Percentiles rank a stretch among this genome's conserved stretches.
phyloP scores from a whole-genome alignment of 2,797 vertebrate genomes.

The Lithobates sylvaticus region DNA sequence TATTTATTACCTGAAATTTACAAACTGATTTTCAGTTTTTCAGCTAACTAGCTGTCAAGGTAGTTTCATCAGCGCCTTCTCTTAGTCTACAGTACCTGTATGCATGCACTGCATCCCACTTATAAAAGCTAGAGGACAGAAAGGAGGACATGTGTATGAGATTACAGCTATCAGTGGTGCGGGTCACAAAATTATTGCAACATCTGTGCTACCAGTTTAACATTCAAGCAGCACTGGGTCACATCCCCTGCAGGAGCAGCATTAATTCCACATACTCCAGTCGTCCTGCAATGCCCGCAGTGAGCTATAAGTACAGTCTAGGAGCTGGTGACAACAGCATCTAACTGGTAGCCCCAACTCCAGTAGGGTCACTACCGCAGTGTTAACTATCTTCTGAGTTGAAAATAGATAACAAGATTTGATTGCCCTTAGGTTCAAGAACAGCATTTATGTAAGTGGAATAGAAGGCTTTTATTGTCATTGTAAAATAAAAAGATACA shows the following conservation, averaged over 20 bases:
- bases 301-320: background rate
- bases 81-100: background rate
- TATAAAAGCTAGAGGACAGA: background rate
- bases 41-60: background rate
- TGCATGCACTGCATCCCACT: background rate
- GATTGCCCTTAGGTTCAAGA: no score
- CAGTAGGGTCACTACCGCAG: no score
- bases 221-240: background rate
- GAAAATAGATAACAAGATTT: no score
- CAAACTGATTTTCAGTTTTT: no score
- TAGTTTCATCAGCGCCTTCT: background rate
- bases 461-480: no score
- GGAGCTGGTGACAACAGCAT: no score
- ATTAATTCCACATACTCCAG: background rate
- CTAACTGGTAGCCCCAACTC: background rate
- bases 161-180: background rate
- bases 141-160: background rate
- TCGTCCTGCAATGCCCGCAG: background rate
- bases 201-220: background rate
- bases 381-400: no score
- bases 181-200: background rate
- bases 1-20: no score
- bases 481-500: no score
- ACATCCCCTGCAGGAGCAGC: background rate
- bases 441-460: no score